Evolutionary conservation across 2,888 invertebrate genomes (phyloP), one percentile per base, ranked within the genome.

Genomic region (Panopea generosa): DNA sequence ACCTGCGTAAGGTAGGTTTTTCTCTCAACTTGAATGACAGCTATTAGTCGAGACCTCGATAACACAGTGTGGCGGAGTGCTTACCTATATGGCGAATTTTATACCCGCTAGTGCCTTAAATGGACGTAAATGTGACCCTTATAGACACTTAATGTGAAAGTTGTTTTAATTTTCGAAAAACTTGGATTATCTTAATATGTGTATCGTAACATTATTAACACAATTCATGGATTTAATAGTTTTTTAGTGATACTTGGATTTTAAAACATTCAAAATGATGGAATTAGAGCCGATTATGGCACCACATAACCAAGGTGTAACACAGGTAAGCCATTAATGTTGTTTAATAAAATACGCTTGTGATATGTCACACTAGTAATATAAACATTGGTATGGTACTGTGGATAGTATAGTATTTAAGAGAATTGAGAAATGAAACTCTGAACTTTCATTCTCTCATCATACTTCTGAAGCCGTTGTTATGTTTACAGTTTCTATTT

Each of bases 251-350:
- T 49, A n/a, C 7, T 33, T 33, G 33, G 33, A 33, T 33, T 11
- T 40, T n/a, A n/a, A 40, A 40, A 38, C 6, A 43, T 43, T 52
- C 67, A 86, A 84, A 67, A 87, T 83, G 85, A 87, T 88, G 85
- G 82, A 85, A 80, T 66, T 85, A 67, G 85, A 86, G 59, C 77
- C 74, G 22, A 73, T 83, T 33, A 72, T 84, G 50, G 75, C 75
- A 26, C 72, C 75, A 27, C 76, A 75, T 53, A 77, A 77, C 66
- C 82, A 57, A 29, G 56, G 53, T 47, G 76, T 82, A n/a, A 49
- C 78, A 47, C 82, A 82, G 85, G 87, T 86, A 75, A 81, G 83
- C 71, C 57, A 45, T 11, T 40, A 16, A 40, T n/a, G n/a, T n/a
- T n/a, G n/a, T n/a, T n/a, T n/a, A n/a, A n/a, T n/a, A n/a, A n/a